These are phyloP conservation scores for Psilopsiagon aymara DNA, from an alignment of 2,113 vertebrate species.

Conservation along the genomic window DNA sequence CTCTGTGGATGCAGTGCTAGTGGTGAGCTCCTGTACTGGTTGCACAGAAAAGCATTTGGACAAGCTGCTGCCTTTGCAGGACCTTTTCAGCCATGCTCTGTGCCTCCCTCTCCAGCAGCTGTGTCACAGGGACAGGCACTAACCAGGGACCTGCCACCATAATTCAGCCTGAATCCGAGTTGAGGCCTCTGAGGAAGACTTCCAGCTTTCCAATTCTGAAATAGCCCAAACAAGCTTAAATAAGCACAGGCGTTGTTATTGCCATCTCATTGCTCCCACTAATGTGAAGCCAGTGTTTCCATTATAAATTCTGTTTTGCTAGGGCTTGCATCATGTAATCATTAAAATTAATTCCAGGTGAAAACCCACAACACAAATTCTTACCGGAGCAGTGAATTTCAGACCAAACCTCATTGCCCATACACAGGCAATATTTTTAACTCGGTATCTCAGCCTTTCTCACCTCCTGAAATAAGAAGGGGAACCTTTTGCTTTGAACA, in stretches of 20 bases:
- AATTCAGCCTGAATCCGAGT: background rate
- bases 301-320: background rate
- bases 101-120: background rate
- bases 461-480: background rate
- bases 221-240: background rate
- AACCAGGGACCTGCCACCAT: background rate
- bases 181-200: background rate
- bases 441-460: background rate
- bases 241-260: background rate
- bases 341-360: constrained; percentile 37
- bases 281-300: background rate
- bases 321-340: background rate
- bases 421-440: background rate
- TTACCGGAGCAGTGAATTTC: background rate
- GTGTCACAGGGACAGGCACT: background rate
- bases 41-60: background rate
- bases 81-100: rapidly evolving
- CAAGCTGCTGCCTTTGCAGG: background rate
- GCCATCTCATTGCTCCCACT: background rate
- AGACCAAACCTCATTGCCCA: background rate
- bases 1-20: background rate
- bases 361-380: background rate
- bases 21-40: background rate
- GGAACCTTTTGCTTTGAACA: background rate
- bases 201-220: background rate